Evolutionary conservation across 2,888 invertebrate genomes (phyloP).

Genomic region (Aethes cnicana): DNA sequence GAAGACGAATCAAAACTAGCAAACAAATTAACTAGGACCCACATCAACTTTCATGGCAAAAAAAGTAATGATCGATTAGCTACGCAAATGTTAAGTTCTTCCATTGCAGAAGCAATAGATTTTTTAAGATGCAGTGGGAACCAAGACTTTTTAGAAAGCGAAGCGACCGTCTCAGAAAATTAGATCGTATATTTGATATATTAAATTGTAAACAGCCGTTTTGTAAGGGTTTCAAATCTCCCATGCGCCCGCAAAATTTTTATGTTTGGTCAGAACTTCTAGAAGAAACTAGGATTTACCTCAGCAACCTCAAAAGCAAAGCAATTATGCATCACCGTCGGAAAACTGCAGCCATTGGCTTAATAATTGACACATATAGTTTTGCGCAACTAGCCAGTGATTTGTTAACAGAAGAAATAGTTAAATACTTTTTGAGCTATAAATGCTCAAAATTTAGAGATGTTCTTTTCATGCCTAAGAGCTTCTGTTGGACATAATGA

Average conservation of each 20-base stretch:
- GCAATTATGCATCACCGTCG: no score
- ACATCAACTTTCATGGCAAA: constrained; percentile 31
- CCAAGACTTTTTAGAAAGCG: constrained; percentile 23
- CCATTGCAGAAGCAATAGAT: constrained; percentile 30
- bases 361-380: not conserved
- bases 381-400: not conserved
- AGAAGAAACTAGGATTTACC: no score
- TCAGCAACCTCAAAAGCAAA: no score
- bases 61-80: constrained; percentile 33
- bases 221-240: no score
- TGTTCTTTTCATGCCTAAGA: constrained; percentile 31
- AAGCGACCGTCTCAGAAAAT: constrained; percentile 23
- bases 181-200: constrained; percentile 28
- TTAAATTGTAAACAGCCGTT: no score
- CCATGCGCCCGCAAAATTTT: no score
- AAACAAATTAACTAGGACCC: constrained; percentile 21
- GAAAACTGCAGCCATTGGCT: constrained; percentile 26
- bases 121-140: constrained; percentile 26
- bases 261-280: no score
- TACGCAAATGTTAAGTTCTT: constrained; percentile 16
- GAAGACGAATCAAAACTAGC: constrained; percentile 31
- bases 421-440: not conserved
- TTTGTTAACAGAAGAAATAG: not conserved
- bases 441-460: constrained; percentile 29
- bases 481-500: constrained; percentile 27